Base-by-base conservation (phyloP, 2,797 vertebrate genomes). In the Cyclopterus lumpus region DNA sequence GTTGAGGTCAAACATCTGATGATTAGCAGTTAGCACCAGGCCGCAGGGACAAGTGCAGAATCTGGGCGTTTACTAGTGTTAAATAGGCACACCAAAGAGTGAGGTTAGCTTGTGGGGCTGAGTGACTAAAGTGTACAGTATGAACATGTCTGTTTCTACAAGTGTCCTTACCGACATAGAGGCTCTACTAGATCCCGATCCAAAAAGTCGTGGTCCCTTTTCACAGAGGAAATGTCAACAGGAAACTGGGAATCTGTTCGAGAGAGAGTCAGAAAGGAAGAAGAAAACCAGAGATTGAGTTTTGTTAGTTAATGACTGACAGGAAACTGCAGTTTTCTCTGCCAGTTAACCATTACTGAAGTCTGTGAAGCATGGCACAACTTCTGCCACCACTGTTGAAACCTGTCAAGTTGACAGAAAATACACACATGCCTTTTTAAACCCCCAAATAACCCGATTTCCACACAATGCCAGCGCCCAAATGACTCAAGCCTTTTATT, bases 151-250 rank as follows among this genome's bases (percentile, higher is more conserved):
- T n/a, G 4, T 74, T 54, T 32, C 40, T 49, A 59, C 32, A 46
- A 40, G 36, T 16, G 44, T 55, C 55, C 90, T 95, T 94, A 98
- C 97, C 97, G 96, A 94, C 94, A 97, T 89, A 99, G 94, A 86
- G 97, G 95, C 93, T 99, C 97, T 90, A 99, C 97, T 93, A 98
- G 96, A 86, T 99, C 97, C 85, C 96, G 95, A 86, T 98, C 97
- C 90, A 99, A 93, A 91, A 99, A 99, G 93, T 99, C 97, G 90
- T 99, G 97, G 90, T 99, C 97, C 75, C 94, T 96, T 94, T 97
- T 97, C 82, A 99, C 97, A 46, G 96, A 95, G 40, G 92, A 93
- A 91, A 99, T 97, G 90, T 99, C 95, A 78, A 99, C 96, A 30
- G 97, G 97, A 91, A 98, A 97, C 77, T 96, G 96, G 22, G 95